phyloP scores from a whole-genome alignment of 2,888 invertebrate species.

The Nomada ferruginata region DNA sequence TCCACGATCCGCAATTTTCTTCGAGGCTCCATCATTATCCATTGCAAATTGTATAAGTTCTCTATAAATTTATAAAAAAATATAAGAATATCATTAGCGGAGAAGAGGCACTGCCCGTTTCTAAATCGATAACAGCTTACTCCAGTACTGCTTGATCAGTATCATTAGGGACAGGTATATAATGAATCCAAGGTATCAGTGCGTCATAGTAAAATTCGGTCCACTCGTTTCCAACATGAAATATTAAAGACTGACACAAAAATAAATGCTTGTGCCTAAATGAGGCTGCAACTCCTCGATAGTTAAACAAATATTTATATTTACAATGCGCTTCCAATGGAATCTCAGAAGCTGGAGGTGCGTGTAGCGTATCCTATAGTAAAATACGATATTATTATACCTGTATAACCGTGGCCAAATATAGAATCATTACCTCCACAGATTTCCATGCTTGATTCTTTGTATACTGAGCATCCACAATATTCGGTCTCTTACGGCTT shows the following conservation, averaged over 20 bases:
- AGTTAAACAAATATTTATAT: slow-evolving; percentile 97
- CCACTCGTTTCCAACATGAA: slow-evolving; percentile 98
- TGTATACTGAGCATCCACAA: slow-evolving; percentile 97
- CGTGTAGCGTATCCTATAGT: slow-evolving; percentile 92
- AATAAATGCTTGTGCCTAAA: slow-evolving; percentile 98
- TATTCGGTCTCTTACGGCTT: slow-evolving; percentile 89
- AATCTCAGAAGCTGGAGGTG: slow-evolving; percentile 93
- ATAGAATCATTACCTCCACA: slow-evolving; percentile 87
- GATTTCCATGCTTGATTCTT: slow-evolving; percentile 99
- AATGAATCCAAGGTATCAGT: slow-evolving; percentile 97
- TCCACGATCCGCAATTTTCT: slow-evolving; percentile 93
- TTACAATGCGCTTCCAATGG: slow-evolving; percentile 96
- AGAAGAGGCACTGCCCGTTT: neutral
- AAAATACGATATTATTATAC: slow-evolving; percentile 20
- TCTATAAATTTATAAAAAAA: slow-evolving; percentile 78
- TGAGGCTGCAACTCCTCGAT: slow-evolving; percentile 98
- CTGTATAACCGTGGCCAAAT: neutral
- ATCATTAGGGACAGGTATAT: slow-evolving; percentile 91
- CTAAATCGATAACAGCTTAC: slow-evolving; percentile 79
- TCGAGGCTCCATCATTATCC: slow-evolving; percentile 90
- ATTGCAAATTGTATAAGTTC: slow-evolving; percentile 90
- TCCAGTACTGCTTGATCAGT: slow-evolving; percentile 89
- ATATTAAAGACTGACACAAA: slow-evolving; percentile 95
- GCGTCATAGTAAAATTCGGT: slow-evolving; percentile 96
- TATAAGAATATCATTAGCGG: neutral